phyloP scores from a whole-genome alignment of 2,888 invertebrate genomes.

The Halictus quadricinctus region DNA sequence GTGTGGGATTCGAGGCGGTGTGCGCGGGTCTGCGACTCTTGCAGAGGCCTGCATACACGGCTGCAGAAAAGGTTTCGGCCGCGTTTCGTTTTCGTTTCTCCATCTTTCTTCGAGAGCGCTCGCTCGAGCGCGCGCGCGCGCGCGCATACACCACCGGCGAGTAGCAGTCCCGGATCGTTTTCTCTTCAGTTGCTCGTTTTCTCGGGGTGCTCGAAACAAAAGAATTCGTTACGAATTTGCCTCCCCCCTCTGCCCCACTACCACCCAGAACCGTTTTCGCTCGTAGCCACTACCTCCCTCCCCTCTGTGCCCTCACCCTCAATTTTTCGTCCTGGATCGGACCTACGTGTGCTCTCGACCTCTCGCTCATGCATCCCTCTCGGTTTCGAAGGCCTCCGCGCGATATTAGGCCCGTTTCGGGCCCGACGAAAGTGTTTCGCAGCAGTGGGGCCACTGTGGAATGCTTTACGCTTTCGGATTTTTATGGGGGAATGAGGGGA shows the following conservation, averaged over 20 bases:
- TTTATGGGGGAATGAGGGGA: not conserved
- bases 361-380: not conserved
- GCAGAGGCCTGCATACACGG: conserved; percentile 65
- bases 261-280: conserved; percentile 51
- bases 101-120: conserved; percentile 33
- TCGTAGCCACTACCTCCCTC: conserved; percentile 41
- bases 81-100: conserved; percentile 50
- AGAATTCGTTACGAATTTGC: conserved; percentile 80
- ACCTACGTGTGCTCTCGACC: not conserved
- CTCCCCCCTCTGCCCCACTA: conserved; percentile 56
- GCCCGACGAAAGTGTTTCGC: not conserved
- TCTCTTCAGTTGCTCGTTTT: conserved; percentile 74
- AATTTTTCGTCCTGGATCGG: conserved; percentile 45
- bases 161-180: conserved; percentile 69
- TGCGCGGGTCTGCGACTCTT: conserved; percentile 64
- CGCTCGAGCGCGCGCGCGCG: no score
- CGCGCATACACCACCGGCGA: conserved; percentile 53
- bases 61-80: conserved; percentile 69
- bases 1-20: not conserved
- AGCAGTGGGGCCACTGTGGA: not conserved
- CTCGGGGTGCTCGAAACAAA: conserved; percentile 79
- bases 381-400: conserved; percentile 6
- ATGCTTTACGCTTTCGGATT: not conserved
- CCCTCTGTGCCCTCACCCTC: conserved; percentile 4
- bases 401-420: conserved; percentile 32